A percentile compares a stretch with the other conserved stretches of the same genome.
These are phyloP conservation scores for Phrixothrix hirtus DNA, from an alignment of 2,888 invertebrate species.

Conservation along the genomic window DNA sequence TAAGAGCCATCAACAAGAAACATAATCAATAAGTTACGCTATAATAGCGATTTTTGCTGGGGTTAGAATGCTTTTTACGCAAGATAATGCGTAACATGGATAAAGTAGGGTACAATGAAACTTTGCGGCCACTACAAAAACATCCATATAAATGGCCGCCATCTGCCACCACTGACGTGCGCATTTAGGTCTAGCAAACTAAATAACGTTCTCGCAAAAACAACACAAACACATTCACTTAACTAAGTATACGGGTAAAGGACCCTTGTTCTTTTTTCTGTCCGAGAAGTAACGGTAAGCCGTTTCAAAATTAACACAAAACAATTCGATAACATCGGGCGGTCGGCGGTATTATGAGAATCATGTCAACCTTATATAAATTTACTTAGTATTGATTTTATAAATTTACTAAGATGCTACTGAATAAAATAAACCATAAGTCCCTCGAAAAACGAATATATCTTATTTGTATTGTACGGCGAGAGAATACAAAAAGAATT, in stretches of 20 bases:
- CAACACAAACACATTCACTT: slow-evolving; percentile 26
- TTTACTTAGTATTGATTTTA: no score
- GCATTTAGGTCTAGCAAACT: slow-evolving; percentile 28
- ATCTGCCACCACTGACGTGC: slow-evolving; percentile 29
- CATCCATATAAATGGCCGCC: slow-evolving; percentile 28
- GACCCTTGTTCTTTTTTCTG: slow-evolving; percentile 10
- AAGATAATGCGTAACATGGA: slow-evolving; percentile 10
- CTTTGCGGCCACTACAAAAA: slow-evolving; percentile 23
- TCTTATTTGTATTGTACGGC: no score
- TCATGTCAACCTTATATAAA: no score
- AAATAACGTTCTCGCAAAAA: slow-evolving; percentile 27
- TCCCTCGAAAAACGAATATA: no score
- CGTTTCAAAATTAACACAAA: not conserved
- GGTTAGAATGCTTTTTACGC: slow-evolving; percentile 8
- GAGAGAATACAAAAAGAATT: no score
- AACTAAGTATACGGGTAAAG: slow-evolving; percentile 21
- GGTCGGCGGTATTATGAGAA: not conserved
- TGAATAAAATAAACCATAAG: no score
- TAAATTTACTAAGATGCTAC: no score
- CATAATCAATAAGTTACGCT: no score
- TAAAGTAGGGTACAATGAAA: slow-evolving; percentile 22
- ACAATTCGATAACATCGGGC: slow-evolving; percentile 8
- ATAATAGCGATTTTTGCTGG: slow-evolving; percentile 7
- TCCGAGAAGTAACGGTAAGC: slow-evolving; percentile 1
- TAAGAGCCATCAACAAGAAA: no score